Base-by-base conservation (phyloP, 2,113 vertebrate genomes). In the Danionella cerebrum region DNA sequence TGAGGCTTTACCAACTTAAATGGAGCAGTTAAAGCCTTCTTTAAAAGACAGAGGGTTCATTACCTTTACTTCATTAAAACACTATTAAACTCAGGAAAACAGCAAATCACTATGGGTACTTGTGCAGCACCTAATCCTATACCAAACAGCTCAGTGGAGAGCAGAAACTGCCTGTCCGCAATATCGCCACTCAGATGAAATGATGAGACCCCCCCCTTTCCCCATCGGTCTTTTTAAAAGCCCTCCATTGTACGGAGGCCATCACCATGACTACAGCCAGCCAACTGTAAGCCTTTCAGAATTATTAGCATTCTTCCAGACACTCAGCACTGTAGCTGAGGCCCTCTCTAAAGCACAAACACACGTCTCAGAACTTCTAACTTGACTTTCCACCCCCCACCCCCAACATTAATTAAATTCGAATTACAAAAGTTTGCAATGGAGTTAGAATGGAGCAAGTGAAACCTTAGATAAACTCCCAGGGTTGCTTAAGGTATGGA, bases 261-360 rank as follows among this genome's bases (percentile, higher is more conserved):
- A 91, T 94, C 75, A 72, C 89, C 87, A 94, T 90, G 90, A 88
- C 72, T 89, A 92, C 92, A 82, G 85, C 72, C 5, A 79, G 86
- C 57, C 79, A 87, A 92, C 91, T 89, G 88, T 91, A 89, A 90
- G 86, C 87, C 86, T 90, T 84, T 79, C 79, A 81, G 84, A 89
- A 87, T 91, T 89, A 90, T 88, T 90, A 88, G 89, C 91, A 92
- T 92, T 93, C 90, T 90, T 92, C 76, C 74, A 75, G 74, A 69
- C 76, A 78, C 79, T 12, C 69, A 76, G 84, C 77, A 82, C 79
- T 83, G 84, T 79, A 84, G 84, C 82, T 84, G 79, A 87, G 82
- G 78, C 69, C 71, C 79, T 81, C 75, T 33, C 76, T 83, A 83
- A 72, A 72, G 67, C 69, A 72, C 78, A 77, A 81, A 80, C 79